Evolutionary conservation across 2,888 invertebrate genomes (phyloP), one percentile per base, ranked within the genome.

Genomic region (Caenorhabditis japonica): DNA sequence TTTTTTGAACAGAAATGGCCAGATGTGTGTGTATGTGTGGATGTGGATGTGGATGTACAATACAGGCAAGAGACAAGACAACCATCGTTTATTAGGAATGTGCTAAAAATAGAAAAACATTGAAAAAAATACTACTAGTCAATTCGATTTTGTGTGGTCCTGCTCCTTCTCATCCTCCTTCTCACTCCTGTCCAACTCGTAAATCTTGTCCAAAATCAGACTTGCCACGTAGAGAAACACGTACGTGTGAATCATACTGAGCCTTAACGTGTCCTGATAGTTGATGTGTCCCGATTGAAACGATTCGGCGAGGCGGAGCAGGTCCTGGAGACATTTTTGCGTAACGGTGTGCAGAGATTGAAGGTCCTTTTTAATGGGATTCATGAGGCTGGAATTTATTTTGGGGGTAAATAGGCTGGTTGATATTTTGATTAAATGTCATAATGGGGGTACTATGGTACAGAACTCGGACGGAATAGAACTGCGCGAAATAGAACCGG

Each of bases 291-390:
- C 21, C 15, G 34, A 7, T 19, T 55, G 53, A 39, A 62, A 62
- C 1, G 17, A 0, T n/a, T 13, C 17, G n/a, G 46, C 53, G 15
- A 15, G 19, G 21, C 47, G 13, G 15, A 38, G 17, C 30, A 62
- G 27, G 46, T 47, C 47, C 21, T 33, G 62, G 33, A 62, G 62
- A 33, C 55, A 62, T 13, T 39, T 30, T 25, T 46, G 33, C n/a
- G 27, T 27, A 8, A 30, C 27, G 5, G 8, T 33, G 8, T 36
- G 30, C n/a, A 56, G 44, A 23, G 21, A 44, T 43, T 56, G 23
- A 34, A 56, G 33, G 33, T 56, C 56, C 4, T 8, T 2, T 27
- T 27, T 10, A 33, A 55, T 27, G 36, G 38, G 44, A n/a, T 43
- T 19, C 7, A 17, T 30, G 17, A 17, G 27, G 10, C 30, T n/a